phyloP scores from a whole-genome alignment of 1,140 invertebrate species.

The Drosophila auraria region DNA sequence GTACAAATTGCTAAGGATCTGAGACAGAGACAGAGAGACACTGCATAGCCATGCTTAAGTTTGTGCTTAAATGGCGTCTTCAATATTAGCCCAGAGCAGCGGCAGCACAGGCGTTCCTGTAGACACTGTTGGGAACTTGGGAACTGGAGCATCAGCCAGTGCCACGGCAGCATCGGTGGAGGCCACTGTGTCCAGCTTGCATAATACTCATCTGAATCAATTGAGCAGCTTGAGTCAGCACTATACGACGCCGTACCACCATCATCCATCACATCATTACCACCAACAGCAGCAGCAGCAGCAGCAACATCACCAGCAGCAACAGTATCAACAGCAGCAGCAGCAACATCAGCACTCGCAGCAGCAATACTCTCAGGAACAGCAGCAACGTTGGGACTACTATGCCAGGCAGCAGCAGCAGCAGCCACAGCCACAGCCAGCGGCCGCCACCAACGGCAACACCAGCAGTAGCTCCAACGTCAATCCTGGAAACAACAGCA shows the following conservation, averaged over 20 bases:
- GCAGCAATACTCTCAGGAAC: constrained; percentile 57
- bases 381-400: constrained; percentile 80
- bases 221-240: constrained; percentile 80
- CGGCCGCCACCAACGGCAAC: constrained; percentile 50
- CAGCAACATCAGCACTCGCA: constrained; percentile 53
- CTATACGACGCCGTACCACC: constrained; percentile 66
- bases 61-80: constrained; percentile 83
- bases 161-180: constrained; percentile 61
- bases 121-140: constrained; percentile 56
- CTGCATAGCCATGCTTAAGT: constrained; percentile 80
- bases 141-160: constrained; percentile 46
- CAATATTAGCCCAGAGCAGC: constrained; percentile 82
- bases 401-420: constrained; percentile 77
- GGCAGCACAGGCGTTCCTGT: constrained; percentile 61
- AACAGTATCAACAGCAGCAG: constrained; percentile 55
- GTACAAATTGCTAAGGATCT: constrained; percentile 25
- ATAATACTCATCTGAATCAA: constrained; percentile 79
- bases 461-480: constrained; percentile 23
- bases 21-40: constrained; percentile 38
- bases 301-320: constrained; percentile 55
- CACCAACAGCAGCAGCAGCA: constrained; percentile 61
- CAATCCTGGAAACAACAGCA: constrained; percentile 34
- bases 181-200: constrained; percentile 62
- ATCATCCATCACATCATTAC: constrained; percentile 61
- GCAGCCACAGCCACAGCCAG: constrained; percentile 61